These are phyloP conservation scores for Limonius californicus DNA, from an alignment of 1,140 invertebrate genomes.

Conservation along the genomic window DNA sequence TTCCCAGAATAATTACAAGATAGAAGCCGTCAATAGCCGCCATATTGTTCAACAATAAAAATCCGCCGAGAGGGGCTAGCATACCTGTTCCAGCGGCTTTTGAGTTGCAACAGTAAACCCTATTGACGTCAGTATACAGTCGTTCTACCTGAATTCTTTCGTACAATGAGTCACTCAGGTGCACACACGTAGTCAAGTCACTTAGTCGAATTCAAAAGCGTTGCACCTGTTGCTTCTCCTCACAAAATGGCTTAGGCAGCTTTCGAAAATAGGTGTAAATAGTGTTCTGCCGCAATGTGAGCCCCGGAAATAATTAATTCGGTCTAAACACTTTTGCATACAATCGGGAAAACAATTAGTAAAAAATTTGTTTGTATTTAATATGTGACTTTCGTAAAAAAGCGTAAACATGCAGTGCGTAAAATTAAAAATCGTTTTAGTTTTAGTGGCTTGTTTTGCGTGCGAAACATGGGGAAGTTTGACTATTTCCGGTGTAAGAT, in stretches of 20 bases:
- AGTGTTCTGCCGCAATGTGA: not conserved
- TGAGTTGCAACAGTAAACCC: not conserved
- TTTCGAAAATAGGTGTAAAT: not conserved
- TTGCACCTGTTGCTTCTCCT: slow-evolving; percentile 5
- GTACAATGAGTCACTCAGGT: slow-evolving; percentile 15
- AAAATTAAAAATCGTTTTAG: not conserved
- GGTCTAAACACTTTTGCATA: not conserved
- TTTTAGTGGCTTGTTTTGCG: not conserved
- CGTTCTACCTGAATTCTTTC: slow-evolving; percentile 7
- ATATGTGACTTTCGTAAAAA: not conserved
- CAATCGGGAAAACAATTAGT: not conserved
- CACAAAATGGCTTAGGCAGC: not conserved
- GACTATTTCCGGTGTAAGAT: slow-evolving; percentile 26
- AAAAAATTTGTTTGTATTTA: slow-evolving; percentile 2
- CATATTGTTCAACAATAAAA: slow-evolving; percentile 1
- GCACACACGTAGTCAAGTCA: slow-evolving; percentile 3
- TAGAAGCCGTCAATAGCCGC: not conserved
- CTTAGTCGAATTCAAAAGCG: slow-evolving; percentile 11
- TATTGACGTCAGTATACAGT: not conserved
- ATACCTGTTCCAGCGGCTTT: not conserved
- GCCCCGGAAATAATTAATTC: not conserved
- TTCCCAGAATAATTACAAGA: too few relatives aligned
- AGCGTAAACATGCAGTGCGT: not conserved
- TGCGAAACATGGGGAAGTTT: slow-evolving; percentile 12
- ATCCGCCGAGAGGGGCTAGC: not conserved